Conservation (phyloP, 2,113 vertebrate species). For the Urocynchramus pylzowi region DNA sequence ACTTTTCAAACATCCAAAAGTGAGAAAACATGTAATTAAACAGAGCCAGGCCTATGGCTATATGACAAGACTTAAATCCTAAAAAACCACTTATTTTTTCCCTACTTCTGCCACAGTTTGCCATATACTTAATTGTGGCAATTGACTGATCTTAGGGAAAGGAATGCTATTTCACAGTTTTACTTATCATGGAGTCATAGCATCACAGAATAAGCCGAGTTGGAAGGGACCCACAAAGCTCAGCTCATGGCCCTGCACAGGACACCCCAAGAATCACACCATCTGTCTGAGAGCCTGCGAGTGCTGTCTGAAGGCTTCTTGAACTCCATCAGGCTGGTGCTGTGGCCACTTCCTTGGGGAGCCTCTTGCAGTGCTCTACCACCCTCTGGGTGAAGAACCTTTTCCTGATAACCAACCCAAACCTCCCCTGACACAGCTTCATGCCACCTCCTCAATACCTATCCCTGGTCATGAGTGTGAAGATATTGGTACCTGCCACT, state of each 20-base stretch:
- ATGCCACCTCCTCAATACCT: background rate
- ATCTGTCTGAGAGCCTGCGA: background rate
- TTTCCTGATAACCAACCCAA: background rate
- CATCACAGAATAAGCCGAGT: background rate
- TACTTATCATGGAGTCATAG: background rate
- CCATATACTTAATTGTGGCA: background rate
- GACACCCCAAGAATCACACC: too few relatives aligned
- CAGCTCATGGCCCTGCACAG: background rate
- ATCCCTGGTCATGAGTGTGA: background rate
- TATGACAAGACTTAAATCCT: background rate
- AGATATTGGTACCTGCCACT: background rate
- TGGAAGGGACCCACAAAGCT: background rate
- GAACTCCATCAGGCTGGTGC: background rate
- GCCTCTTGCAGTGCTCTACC: accelerated
- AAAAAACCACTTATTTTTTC: background rate
- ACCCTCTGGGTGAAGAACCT: background rate
- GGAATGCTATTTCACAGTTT: background rate
- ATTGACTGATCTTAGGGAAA: background rate
- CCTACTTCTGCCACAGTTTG: background rate
- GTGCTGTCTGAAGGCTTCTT: background rate
- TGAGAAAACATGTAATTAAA: background rate
- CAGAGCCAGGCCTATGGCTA: background rate
- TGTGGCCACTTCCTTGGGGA: background rate
- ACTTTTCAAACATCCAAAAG: background rate
- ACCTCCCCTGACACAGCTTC: background rate